Evolutionary conservation across 2,797 vertebrate genomes (phyloP), one percentile per base, ranked within the genome.

Genomic region (Lemur catta): DNA sequence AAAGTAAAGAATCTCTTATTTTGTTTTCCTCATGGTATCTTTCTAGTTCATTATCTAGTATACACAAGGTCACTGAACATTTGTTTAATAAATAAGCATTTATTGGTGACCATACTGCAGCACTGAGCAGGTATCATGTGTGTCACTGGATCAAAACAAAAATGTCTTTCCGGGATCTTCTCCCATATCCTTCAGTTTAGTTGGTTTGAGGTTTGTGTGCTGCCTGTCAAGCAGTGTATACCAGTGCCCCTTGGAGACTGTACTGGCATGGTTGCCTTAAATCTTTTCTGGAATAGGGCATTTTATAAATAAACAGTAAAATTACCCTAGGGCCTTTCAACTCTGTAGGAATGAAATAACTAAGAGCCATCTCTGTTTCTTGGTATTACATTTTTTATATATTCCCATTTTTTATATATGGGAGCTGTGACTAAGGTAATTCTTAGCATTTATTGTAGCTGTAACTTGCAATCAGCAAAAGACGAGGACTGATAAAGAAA

Each of bases 281-380:
- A 7, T 88, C 50, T 69, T 63, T 85, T 46, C 46, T 92, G 84
- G 41, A 85, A 92, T n/a, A 52, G 61, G 35, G 79, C 79, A 71
- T 38, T 17, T 76, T 86, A 38, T 82, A 69, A 95, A 65, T 17
- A 69, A 48, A 24, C 72, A 67, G n/a, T 43, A 92, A 89, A 67
- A 46, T 90, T 90, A 92, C 35, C 30, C 30, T 87, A 82, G 41
- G 24, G 26, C 38, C 30, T 82, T 82, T 82, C 55, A 84, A 52
- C 41, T 94, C 79, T 74, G 4, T 92, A 55, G 30, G 46, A 86
- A 61, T 89, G 79, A 91, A 75, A 84, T 92, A 82, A 92, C 6
- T 30, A 84, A 79, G 80, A 52, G n/a, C 33, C 7, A 22, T 50
- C 26, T 91, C 61, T 81, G 15, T 89, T 92, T 95, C 48, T 78